Conservation (phyloP, 2,888 invertebrate genomes). For the Zaprionus lineosus region DNA sequence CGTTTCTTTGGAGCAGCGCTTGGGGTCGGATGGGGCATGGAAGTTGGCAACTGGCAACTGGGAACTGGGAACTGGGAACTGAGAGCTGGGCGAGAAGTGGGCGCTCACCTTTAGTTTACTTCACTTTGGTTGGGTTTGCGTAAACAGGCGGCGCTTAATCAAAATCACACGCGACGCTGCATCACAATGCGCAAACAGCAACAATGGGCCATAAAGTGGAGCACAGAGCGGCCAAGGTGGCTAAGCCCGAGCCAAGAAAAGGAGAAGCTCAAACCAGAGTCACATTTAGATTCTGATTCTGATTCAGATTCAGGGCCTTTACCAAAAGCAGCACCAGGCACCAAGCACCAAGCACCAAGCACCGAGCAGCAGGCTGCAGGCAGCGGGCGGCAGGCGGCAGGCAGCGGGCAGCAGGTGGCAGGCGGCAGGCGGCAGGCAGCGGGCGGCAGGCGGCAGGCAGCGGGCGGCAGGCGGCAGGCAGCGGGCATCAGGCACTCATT, state of each 20-base stretch:
- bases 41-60: too few species aligned
- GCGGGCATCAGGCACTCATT: slow-evolving; percentile 67
- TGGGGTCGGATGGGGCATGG: too few species aligned
- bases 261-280: background rate
- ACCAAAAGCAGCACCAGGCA: background rate
- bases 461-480: background rate
- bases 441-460: background rate
- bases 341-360: background rate
- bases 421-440: background rate
- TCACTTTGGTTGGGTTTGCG: slow-evolving; percentile 14
- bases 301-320: background rate
- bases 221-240: slow-evolving; percentile 46
- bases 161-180: slow-evolving; percentile 74
- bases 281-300: background rate
- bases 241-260: slow-evolving; percentile 13
- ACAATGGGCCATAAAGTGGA: slow-evolving; percentile 53
- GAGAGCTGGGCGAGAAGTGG: too few species aligned
- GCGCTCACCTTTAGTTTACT: background rate
- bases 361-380: slow-evolving; percentile 1
- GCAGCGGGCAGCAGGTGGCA: background rate
- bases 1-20: too few species aligned
- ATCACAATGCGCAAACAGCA: slow-evolving; percentile 58
- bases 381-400: background rate
- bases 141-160: slow-evolving; percentile 65
- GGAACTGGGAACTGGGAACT: too few species aligned